Evolutionary conservation across 2,888 invertebrate species (phyloP).

Genomic region (Polyploca ridens): DNA sequence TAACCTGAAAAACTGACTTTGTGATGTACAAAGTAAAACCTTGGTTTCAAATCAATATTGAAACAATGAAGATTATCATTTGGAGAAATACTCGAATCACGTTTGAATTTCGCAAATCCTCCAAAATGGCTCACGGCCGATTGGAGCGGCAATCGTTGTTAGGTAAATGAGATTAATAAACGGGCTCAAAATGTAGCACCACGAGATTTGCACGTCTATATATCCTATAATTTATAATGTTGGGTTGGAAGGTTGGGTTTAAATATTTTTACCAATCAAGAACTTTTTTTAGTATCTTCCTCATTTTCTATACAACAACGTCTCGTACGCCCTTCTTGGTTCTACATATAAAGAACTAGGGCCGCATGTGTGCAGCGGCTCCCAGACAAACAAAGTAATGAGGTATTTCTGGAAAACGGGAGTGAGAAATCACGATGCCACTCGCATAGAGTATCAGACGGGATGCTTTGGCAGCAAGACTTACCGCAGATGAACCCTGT

Average conservation of each 20-base stretch:
- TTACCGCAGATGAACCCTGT: too few relatives aligned
- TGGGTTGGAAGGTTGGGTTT: background rate
- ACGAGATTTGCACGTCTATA: slow-evolving; percentile 38
- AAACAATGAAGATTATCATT: slow-evolving; percentile 35
- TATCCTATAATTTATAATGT: slow-evolving; percentile 12
- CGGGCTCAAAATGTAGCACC: slow-evolving; percentile 40
- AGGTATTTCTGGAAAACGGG: background rate
- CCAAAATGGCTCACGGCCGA: slow-evolving; percentile 51
- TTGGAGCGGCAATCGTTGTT: slow-evolving; percentile 55
- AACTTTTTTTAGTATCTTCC: too few relatives aligned
- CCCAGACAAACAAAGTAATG: background rate
- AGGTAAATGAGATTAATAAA: slow-evolving; percentile 61
- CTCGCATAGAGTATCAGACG: too few relatives aligned
- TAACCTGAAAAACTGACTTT: background rate
- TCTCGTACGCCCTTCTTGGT: too few relatives aligned
- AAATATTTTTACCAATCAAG: too few relatives aligned
- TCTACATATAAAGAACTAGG: too few relatives aligned
- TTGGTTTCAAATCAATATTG: background rate
- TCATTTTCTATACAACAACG: too few relatives aligned
- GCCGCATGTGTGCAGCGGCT: too few relatives aligned
- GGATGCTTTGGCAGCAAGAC: too few relatives aligned
- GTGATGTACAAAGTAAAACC: too few relatives aligned
- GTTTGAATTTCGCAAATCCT: slow-evolving; percentile 44
- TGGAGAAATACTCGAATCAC: slow-evolving; percentile 38
- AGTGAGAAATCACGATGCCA: background rate